Percentiles rank a stretch among this genome's conserved stretches.
Conservation (phyloP, 2,888 invertebrate species). For the Drosophila merina region DNA sequence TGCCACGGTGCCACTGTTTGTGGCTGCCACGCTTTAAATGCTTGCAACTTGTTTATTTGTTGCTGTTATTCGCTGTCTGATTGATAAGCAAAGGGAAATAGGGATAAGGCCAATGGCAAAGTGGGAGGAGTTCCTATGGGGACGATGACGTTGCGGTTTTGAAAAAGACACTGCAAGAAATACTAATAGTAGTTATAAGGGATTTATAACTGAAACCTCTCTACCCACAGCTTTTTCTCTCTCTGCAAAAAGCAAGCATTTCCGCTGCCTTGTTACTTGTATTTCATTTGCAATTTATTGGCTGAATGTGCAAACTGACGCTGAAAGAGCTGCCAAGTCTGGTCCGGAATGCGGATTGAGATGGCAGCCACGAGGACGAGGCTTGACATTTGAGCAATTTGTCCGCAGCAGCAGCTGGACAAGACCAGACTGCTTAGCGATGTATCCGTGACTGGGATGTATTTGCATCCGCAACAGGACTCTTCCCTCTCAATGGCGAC, state of each 20-base stretch:
- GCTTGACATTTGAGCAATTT: conserved; percentile 60
- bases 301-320: conserved; percentile 40
- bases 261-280: conserved; percentile 35
- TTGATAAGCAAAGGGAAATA: conserved; percentile 56
- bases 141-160: conserved; percentile 26
- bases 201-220: background rate
- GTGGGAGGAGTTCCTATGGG: background rate
- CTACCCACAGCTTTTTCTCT: background rate
- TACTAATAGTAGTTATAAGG: no score
- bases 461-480: background rate
- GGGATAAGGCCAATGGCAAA: conserved; percentile 32
- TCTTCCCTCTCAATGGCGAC: conserved; percentile 5
- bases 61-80: conserved; percentile 59
- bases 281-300: conserved; percentile 64
- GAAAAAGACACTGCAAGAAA: background rate
- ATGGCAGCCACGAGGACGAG: conserved; percentile 24
- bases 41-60: conserved; percentile 64
- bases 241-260: conserved; percentile 7
- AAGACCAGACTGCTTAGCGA: conserved; percentile 21
- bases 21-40: conserved; percentile 16
- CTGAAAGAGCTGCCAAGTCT: conserved; percentile 40
- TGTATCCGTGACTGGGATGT: conserved; percentile 3
- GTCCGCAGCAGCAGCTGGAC: conserved; percentile 34
- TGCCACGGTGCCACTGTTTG: conserved; percentile 4
- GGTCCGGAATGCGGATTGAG: conserved; percentile 9